Percentiles rank a stretch among this genome's conserved stretches.
Conservation (phyloP, 2,797 vertebrate species). For the Alauda arvensis region DNA sequence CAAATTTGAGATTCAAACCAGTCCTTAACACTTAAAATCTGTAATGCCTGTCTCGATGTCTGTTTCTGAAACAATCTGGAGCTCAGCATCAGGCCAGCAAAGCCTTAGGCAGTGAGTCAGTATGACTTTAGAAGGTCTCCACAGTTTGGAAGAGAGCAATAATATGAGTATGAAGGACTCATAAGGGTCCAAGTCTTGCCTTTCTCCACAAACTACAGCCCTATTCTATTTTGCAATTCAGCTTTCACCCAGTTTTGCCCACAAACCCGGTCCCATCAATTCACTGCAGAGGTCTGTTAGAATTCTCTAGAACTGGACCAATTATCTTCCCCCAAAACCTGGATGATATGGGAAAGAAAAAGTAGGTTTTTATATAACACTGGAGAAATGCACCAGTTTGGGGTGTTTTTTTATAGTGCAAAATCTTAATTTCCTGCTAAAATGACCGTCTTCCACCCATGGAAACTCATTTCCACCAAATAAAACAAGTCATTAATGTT, state of each 20-base stretch:
- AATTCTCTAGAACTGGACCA: background rate
- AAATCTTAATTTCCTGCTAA: conserved; percentile 1
- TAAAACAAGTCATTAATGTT: background rate
- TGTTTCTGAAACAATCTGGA: background rate
- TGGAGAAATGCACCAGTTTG: background rate
- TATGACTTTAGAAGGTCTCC: background rate
- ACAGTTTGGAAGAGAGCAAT: background rate
- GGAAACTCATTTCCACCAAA: background rate
- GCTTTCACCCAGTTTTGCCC: background rate
- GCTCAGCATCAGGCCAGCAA: background rate
- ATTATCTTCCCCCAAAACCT: background rate
- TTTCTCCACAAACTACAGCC: background rate
- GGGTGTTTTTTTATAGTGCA: background rate
- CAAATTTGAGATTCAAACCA: background rate
- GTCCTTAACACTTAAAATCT: background rate
- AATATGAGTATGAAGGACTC: background rate
- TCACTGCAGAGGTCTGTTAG: background rate
- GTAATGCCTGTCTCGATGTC: background rate
- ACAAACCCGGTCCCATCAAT: background rate
- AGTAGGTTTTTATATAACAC: background rate
- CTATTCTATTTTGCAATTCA: background rate
- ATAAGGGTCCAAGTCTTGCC: rapidly evolving
- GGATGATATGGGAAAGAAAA: background rate
- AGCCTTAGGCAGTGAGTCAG: background rate
- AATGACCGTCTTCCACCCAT: background rate